Evolutionary conservation across 2,113 vertebrate species (phyloP).

Genomic region (Motacilla tschutschensis): DNA sequence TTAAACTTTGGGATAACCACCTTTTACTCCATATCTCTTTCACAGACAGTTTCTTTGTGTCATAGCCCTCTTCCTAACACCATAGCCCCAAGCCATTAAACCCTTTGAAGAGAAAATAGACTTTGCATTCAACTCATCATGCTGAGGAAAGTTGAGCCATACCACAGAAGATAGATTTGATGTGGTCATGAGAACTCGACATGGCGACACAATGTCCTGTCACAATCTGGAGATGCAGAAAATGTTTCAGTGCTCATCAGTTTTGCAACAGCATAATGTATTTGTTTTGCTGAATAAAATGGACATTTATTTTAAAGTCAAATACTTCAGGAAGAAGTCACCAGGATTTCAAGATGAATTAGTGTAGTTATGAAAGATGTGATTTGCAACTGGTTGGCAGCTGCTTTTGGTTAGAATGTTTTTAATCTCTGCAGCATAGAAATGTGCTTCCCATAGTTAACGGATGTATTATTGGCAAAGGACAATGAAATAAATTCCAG

Average conservation of each 20-base stretch:
- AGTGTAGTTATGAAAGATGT: neutral
- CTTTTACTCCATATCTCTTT: neutral
- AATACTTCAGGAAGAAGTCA: slow-evolving; percentile 7
- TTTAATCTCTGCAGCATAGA: slow-evolving; percentile 26
- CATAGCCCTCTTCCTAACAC: neutral
- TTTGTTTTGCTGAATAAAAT: neutral
- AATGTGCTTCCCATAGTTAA: slow-evolving; percentile 32
- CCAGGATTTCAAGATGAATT: slow-evolving; percentile 6
- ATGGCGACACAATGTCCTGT: neutral
- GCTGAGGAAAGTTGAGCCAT: neutral
- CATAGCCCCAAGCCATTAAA: neutral
- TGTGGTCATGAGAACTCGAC: neutral
- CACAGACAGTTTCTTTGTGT: neutral
- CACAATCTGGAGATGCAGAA: neutral
- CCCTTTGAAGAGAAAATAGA: neutral
- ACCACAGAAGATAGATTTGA: neutral
- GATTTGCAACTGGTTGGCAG: slow-evolving; percentile 12
- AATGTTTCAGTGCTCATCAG: neutral
- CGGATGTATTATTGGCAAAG: neutral
- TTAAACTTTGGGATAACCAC: neutral
- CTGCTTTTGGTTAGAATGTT: slow-evolving; percentile 27
- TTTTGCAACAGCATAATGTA: neutral
- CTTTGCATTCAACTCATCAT: neutral
- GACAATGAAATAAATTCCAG: slow-evolving; percentile 26
- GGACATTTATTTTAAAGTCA: neutral